Base-by-base conservation (phyloP, 1,140 invertebrate genomes). In the Latrodectus geometricus region DNA sequence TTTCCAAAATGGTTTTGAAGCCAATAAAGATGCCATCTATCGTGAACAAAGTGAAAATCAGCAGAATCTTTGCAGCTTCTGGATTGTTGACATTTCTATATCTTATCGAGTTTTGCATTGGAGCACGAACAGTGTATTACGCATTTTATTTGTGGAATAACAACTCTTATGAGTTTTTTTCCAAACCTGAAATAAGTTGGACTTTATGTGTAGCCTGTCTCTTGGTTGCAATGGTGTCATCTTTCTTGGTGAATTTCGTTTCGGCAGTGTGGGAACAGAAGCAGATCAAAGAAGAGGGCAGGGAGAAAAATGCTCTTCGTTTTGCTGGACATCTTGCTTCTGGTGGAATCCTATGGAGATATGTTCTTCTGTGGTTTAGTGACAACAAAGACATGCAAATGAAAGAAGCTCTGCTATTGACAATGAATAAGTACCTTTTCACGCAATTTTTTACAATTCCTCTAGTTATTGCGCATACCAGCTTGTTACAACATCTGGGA, bases 341-440 rank as follows among this genome's bases (percentile, higher is more conserved):
- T 14, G 77, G 85, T 75, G 96, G 96, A 9, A 95, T 97, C 70
- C 91, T 97, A 14, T 97, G 96, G 96, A 91, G 96, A 89, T 97
- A 97, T 90, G 95, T 96, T 84, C 94, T 95, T 87, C 92, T 97
- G 2, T 94, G 76, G 70, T 73, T 72, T 8, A 79, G 68, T 56
- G 76, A 79, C 4, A 54, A 66, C 3, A 74, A 73, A 68, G 61
- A 80, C 23, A 4, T 20, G 0, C 76, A 74, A 17, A 87, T 74
- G 21, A 74, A 66, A 54, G 52, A 54, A 54, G 52, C 85, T n/a
- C 49, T 87, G 2, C n/a, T 87, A 14, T 35, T 87, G 54, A 54
- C 85, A 9, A 74, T 79, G 52, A 35, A 21, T 5, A 87, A 87
- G 14, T 87, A 80, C 15, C 35, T 74, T 14, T 87, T 87, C 23